These are phyloP conservation scores for Lepus oiostolus DNA, from an alignment of 2,797 vertebrate genomes.

Conservation along the genomic window DNA sequence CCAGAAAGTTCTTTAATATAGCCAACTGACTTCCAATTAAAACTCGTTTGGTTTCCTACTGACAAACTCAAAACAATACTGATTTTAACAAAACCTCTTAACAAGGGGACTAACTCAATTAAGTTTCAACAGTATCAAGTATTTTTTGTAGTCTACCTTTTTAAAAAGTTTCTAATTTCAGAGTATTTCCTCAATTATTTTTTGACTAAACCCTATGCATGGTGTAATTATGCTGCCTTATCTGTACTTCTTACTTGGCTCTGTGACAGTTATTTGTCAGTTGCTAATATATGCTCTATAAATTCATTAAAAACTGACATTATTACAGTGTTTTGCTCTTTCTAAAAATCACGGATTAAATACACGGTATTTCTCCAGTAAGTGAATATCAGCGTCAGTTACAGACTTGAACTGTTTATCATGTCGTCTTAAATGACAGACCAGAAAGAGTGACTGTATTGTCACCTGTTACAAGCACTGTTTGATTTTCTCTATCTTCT, in stretches of 20 bases:
- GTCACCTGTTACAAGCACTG: neutral
- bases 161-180: neutral
- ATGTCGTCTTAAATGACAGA: neutral
- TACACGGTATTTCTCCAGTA: conserved; percentile 17
- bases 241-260: neutral
- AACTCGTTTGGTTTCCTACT: neutral
- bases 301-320: conserved; percentile 20
- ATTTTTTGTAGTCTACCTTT: conserved; percentile 16
- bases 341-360: conserved; percentile 6
- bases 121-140: neutral
- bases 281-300: neutral
- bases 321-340: conserved; percentile 23
- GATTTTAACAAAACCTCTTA: neutral
- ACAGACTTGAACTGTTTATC: neutral
- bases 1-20: neutral
- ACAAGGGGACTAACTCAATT: neutral
- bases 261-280: neutral
- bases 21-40: neutral
- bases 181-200: neutral
- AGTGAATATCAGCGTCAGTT: neutral
- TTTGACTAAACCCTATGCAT: neutral
- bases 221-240: neutral
- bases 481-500: neutral
- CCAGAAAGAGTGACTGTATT: neutral
- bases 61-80: neutral